These are phyloP conservation scores for Xerus rutilus DNA, from an alignment of 2,797 vertebrate genomes.

Conservation along the genomic window DNA sequence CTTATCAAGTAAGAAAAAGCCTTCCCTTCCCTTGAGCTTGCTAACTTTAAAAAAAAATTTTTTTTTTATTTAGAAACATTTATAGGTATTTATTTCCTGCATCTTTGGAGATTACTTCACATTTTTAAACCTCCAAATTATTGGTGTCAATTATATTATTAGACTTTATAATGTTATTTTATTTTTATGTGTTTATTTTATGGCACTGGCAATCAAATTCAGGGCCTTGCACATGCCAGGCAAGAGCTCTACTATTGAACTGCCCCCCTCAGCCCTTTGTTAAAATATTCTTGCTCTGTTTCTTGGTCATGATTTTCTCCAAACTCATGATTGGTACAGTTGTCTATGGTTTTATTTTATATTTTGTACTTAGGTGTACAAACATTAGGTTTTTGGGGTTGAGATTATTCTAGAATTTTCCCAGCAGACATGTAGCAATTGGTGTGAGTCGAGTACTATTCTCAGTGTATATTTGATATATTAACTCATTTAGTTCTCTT, in stretches of 20 bases:
- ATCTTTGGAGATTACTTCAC: constrained; percentile 7
- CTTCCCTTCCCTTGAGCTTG: background rate
- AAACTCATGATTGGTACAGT: background rate
- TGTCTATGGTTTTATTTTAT: background rate
- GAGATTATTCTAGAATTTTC: background rate
- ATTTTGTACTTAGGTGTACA: background rate
- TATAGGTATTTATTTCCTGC: background rate
- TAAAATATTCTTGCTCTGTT: background rate
- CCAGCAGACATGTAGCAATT: background rate
- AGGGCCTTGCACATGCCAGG: background rate
- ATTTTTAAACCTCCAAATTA: background rate
- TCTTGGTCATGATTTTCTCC: background rate
- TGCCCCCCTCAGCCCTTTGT: background rate
- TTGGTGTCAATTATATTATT: background rate
- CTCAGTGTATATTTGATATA: background rate
- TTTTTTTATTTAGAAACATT: background rate
- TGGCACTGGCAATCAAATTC: background rate
- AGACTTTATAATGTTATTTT: background rate
- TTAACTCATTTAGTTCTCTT: background rate
- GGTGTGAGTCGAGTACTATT: background rate
- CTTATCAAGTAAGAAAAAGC: background rate
- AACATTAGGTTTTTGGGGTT: background rate
- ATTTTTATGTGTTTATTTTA: background rate
- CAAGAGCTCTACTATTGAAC: background rate
- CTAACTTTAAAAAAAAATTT: background rate